These are phyloP conservation scores for Tenebrosternarchus preto DNA, from an alignment of 2,113 vertebrate species.

Conservation along the genomic window DNA sequence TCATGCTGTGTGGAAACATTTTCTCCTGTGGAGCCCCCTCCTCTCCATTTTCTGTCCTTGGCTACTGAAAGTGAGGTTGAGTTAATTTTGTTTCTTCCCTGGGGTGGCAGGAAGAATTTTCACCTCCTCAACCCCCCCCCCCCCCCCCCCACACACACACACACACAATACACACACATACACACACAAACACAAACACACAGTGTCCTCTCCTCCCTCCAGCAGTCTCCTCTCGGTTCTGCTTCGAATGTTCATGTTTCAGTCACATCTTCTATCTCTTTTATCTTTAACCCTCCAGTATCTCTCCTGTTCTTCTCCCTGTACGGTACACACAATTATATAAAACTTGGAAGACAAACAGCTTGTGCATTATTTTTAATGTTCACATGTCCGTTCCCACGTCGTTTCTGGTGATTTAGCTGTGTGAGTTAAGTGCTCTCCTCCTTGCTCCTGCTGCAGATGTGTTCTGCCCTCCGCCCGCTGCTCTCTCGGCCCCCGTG, in stretches of 20 bases:
- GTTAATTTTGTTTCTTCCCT: conserved; percentile 25
- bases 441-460: conserved; percentile 70
- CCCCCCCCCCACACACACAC: conserved; percentile 24
- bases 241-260: conserved; percentile 53
- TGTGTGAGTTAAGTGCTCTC: background rate
- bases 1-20: too few relatives aligned
- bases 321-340: background rate
- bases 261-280: conserved; percentile 24
- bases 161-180: conserved; percentile 23
- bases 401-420: background rate
- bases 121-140: too few relatives aligned
- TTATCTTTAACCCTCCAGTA: too few relatives aligned
- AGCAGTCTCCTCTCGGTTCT: conserved; percentile 40
- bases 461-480: conserved; percentile 85
- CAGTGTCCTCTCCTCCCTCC: background rate
- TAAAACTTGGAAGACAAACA: background rate
- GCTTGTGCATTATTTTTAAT: background rate
- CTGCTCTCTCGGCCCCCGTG: conserved; percentile 81
- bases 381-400: background rate
- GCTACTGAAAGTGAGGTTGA: conserved; percentile 26
- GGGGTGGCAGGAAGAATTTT: background rate
- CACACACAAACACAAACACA: too few relatives aligned
- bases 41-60: conserved; percentile 32
- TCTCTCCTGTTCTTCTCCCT: background rate
- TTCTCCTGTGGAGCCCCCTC: conserved; percentile 49